Percentiles rank a stretch among this genome's conserved stretches.
These are phyloP conservation scores for Sebastolobus alascanus DNA, from an alignment of 2,797 vertebrate genomes.

Conservation along the genomic window DNA sequence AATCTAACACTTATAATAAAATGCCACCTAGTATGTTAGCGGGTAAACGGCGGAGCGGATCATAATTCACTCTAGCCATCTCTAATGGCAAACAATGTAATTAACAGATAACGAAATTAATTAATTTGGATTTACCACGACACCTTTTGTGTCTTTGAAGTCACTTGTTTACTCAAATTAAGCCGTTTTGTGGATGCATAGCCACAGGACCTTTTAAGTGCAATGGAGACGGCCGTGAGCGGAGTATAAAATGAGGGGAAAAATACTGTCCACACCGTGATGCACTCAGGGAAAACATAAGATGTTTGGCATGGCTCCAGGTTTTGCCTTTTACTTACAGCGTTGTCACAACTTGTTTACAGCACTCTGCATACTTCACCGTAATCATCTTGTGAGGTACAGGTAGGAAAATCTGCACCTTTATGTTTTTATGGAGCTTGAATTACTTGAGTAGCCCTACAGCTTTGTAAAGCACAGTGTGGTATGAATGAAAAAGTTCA, in stretches of 20 bases:
- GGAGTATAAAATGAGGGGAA: not conserved
- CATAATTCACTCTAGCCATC: slow-evolving; percentile 61
- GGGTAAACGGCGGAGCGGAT: slow-evolving; percentile 16
- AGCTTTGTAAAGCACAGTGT: not conserved
- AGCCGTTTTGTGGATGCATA: slow-evolving; percentile 52
- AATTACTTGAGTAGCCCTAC: not conserved
- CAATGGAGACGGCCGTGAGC: slow-evolving; percentile 22
- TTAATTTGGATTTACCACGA: slow-evolving; percentile 64
- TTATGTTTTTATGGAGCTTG: slow-evolving; percentile 5
- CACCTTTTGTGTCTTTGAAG: slow-evolving; percentile 58
- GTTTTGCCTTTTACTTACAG: slow-evolving; percentile 23
- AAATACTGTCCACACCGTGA: slow-evolving; percentile 5
- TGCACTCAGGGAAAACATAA: slow-evolving; percentile 15
- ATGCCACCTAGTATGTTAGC: slow-evolving; percentile 32
- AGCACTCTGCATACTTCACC: slow-evolving; percentile 27
- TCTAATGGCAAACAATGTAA: slow-evolving; percentile 69
- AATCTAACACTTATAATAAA: slow-evolving; percentile 40
- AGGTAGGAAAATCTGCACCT: not conserved
- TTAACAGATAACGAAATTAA: slow-evolving; percentile 75
- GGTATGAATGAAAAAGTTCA: not conserved
- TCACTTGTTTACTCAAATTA: slow-evolving; percentile 66
- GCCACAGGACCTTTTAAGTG: slow-evolving; percentile 47
- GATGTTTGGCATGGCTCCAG: slow-evolving; percentile 28
- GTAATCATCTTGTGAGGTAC: slow-evolving; percentile 22
- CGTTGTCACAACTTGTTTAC: slow-evolving; percentile 40